Evolutionary conservation across 2,888 invertebrate species (phyloP).

Genomic region (Mactromeris polynyma): DNA sequence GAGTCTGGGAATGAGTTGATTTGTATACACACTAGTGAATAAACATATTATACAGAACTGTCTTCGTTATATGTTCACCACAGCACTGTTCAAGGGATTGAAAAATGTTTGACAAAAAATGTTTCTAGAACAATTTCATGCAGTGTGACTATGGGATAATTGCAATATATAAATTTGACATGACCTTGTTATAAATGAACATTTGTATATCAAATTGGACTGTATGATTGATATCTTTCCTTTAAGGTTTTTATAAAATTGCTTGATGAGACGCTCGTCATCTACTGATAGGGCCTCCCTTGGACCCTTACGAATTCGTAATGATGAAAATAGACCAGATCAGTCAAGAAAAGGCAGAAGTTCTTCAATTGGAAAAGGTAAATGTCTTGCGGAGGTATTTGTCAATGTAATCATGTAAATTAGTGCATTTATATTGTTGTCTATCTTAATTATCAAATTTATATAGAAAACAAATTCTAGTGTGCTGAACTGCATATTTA

Average conservation of each 20-base stretch:
- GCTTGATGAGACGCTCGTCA: slow-evolving; percentile 57
- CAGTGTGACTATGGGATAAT: background rate
- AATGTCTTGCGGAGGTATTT: background rate
- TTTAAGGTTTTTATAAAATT: background rate
- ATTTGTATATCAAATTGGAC: background rate
- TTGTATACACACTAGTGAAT: no score
- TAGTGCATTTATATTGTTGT: no score
- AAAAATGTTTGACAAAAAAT: background rate
- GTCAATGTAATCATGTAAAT: no score
- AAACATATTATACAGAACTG: no score
- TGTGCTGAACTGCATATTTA: no score
- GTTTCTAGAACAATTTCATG: background rate
- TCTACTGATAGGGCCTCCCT: slow-evolving; percentile 61
- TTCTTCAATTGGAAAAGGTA: slow-evolving; percentile 19
- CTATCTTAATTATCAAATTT: no score
- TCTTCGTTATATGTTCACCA: no score
- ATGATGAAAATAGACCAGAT: slow-evolving; percentile 63
- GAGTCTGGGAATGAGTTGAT: no score
- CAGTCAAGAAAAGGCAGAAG: slow-evolving; percentile 31
- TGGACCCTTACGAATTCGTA: slow-evolving; percentile 72
- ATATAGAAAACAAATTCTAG: no score
- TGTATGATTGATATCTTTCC: background rate
- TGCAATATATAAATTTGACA: background rate
- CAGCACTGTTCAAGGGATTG: background rate
- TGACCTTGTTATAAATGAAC: background rate